A percentile compares a stretch with the other conserved stretches of the same genome.
Evolutionary conservation across 2,888 invertebrate genomes (phyloP).

Genomic region (Punctoribates punctum): DNA sequence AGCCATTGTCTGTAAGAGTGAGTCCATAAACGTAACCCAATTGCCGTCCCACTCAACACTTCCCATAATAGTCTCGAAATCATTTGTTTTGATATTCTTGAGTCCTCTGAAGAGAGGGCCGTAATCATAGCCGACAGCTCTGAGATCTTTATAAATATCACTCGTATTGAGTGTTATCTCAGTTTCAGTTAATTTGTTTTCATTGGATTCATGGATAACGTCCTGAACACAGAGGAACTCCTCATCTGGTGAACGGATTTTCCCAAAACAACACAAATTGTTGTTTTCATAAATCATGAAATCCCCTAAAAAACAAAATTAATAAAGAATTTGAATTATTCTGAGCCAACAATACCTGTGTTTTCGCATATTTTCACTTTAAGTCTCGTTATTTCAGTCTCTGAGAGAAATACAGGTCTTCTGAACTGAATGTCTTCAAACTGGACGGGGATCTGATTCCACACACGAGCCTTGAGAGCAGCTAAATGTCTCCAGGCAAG

Average conservation of each 20-base stretch:
- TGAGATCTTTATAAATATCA: conserved; percentile 81
- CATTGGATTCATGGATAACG: background rate
- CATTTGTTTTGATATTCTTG: conserved; percentile 58
- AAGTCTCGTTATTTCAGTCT: conserved; percentile 5
- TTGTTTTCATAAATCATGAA: conserved; percentile 2
- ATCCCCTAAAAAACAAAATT: background rate
- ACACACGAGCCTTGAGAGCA: background rate
- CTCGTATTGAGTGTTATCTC: conserved; percentile 43
- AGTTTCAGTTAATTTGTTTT: background rate
- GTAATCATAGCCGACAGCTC: conserved; percentile 81
- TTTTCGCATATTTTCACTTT: conserved; percentile 50
- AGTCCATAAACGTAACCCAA: conserved; percentile 31
- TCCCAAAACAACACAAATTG: conserved; percentile 53
- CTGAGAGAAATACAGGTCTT: conserved; percentile 27
- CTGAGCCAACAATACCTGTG: conserved; percentile 45
- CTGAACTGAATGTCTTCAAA: conserved; percentile 37
- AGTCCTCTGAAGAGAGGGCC: conserved; percentile 76
- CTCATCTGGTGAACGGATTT: conserved; percentile 51
- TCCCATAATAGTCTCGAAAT: conserved; percentile 60
- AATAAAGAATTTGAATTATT: no score
- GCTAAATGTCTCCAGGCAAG: conserved; percentile 77
- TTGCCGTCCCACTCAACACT: conserved; percentile 43
- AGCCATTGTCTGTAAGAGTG: conserved; percentile 22
- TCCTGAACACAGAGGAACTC: conserved; percentile 32
- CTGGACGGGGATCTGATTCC: conserved; percentile 13